Evolutionary conservation across 1,140 invertebrate species (phyloP).

Genomic region (Gonioctena quinquepunctata): DNA sequence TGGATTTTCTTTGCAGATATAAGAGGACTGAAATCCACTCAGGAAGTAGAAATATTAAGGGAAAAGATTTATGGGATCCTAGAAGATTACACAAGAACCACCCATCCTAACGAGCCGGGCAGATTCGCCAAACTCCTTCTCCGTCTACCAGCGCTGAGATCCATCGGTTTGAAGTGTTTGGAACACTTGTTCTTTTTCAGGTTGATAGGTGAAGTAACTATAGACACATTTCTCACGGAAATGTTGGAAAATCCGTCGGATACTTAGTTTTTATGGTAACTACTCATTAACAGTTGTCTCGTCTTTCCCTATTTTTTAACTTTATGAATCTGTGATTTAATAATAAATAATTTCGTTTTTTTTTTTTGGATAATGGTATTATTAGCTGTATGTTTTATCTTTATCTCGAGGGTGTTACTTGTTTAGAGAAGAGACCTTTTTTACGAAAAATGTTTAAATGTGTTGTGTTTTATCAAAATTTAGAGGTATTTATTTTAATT

Average conservation of each 20-base stretch:
- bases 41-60: slow-evolving; percentile 83
- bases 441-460: not conserved
- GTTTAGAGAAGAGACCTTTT: not conserved
- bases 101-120: slow-evolving; percentile 88
- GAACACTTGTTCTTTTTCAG: slow-evolving; percentile 96
- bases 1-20: slow-evolving; percentile 70
- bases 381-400: slow-evolving; percentile 28
- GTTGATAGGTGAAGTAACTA: slow-evolving; percentile 76
- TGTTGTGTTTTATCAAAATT: too few species aligned
- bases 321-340: slow-evolving; percentile 33
- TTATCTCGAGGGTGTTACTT: not conserved
- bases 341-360: slow-evolving; percentile 22
- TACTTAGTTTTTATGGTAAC: slow-evolving; percentile 27
- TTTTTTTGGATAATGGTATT: slow-evolving; percentile 35
- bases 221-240: slow-evolving; percentile 73
- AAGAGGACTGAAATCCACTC: slow-evolving; percentile 79
- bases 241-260: slow-evolving; percentile 66
- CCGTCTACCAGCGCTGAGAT: slow-evolving; percentile 89
- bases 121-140: slow-evolving; percentile 93
- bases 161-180: slow-evolving; percentile 93
- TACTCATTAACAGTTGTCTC: not conserved
- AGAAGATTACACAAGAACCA: slow-evolving; percentile 89
- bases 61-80: slow-evolving; percentile 93
- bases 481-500: too few species aligned
- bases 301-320: not conserved